Conservation (phyloP, 2,888 invertebrate genomes). For the Microplitis manilae region DNA sequence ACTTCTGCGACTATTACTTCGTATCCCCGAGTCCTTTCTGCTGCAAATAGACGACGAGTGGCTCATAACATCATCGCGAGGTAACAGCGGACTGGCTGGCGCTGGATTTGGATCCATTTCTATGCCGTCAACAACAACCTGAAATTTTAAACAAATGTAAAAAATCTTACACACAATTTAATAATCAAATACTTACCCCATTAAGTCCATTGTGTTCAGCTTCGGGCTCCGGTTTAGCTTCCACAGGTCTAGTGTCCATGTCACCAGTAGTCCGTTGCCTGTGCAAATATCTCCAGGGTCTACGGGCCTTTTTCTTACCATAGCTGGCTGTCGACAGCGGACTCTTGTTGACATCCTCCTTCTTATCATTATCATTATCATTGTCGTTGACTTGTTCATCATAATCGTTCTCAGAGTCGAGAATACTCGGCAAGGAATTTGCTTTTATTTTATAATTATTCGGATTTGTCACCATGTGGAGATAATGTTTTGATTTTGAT, state of each 20-base stretch:
- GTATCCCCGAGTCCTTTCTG: conserved; percentile 90
- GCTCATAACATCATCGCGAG: conserved; percentile 76
- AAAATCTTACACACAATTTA: not conserved
- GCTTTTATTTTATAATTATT: conserved; percentile 74
- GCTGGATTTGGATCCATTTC: conserved; percentile 69
- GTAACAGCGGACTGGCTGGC: conserved; percentile 67
- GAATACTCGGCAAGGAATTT: conserved; percentile 86
- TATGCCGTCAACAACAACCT: conserved; percentile 61
- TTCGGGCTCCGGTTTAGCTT: conserved; percentile 37
- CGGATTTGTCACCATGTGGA: conserved; percentile 67
- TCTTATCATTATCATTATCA: conserved; percentile 73
- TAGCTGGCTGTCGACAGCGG: conserved; percentile 76
- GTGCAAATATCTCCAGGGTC: conserved; percentile 67
- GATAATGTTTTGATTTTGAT: conserved; percentile 64
- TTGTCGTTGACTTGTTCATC: conserved; percentile 79
- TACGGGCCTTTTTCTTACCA: conserved; percentile 62
- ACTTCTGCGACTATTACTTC: conserved; percentile 87
- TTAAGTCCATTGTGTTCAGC: conserved; percentile 55
- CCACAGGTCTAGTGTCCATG: conserved; percentile 58
- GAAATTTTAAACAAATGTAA: conserved; percentile 16
- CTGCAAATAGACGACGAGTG: conserved; percentile 84
- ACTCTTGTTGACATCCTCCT: conserved; percentile 76
- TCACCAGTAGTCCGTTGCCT: conserved; percentile 68
- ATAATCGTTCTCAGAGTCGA: conserved; percentile 83
- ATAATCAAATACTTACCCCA: conserved; percentile 48